These are phyloP conservation scores for Campylorhamphus procurvoides DNA, from an alignment of 2,113 vertebrate genomes.

Conservation along the genomic window DNA sequence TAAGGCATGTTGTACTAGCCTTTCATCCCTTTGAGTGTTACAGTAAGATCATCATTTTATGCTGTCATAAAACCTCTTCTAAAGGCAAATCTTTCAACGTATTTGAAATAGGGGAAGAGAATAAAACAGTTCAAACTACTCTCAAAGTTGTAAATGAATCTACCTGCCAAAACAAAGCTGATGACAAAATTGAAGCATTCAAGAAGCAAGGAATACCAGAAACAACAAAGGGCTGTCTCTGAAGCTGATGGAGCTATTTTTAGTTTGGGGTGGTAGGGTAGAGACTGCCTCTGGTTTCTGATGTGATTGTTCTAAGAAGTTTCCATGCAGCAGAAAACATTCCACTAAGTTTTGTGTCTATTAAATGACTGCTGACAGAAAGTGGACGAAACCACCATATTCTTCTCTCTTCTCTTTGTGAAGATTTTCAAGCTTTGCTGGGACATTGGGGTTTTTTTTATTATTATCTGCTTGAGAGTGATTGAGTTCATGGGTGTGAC, in stretches of 20 bases:
- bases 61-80: not conserved
- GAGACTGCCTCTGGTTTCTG: not conserved
- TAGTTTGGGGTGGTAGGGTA: not conserved
- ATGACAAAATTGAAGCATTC: slow-evolving; percentile 16
- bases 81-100: slow-evolving; percentile 34
- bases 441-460: not conserved
- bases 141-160: slow-evolving; percentile 6
- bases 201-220: not conserved
- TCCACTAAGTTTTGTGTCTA: not conserved
- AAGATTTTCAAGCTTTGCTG: not conserved
- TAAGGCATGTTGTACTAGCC: not conserved
- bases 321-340: not conserved
- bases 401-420: not conserved
- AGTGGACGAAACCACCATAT: not conserved
- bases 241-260: not conserved
- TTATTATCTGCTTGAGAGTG: not conserved
- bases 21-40: not conserved
- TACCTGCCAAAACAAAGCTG: slow-evolving; percentile 10
- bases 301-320: not conserved
- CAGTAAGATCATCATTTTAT: not conserved
- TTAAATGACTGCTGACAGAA: not conserved
- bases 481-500: not conserved
- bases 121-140: not conserved
- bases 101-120: not conserved
- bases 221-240: not conserved